Conservation (phyloP, 2,888 invertebrate species). For the Apodemia zela region DNA sequence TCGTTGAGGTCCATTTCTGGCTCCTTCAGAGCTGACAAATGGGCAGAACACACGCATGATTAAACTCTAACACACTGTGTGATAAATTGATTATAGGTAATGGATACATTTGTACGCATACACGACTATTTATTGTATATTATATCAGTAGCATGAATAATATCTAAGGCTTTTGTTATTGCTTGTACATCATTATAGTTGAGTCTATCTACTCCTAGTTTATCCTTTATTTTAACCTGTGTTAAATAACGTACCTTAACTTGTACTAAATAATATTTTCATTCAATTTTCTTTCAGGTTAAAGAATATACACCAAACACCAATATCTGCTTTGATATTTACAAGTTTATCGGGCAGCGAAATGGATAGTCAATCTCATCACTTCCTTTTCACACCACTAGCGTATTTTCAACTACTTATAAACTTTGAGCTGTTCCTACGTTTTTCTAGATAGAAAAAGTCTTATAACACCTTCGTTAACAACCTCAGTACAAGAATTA, state of each 20-base stretch:
- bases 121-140: background rate
- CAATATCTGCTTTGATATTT: no score
- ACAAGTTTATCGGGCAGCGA: no score
- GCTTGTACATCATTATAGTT: background rate
- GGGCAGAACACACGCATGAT: conserved; percentile 39
- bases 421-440: no score
- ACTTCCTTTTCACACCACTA: no score
- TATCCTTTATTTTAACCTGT: background rate
- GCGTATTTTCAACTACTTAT: no score
- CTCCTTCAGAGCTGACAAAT: conserved; percentile 43
- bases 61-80: conserved; percentile 31
- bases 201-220: background rate
- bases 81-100: conserved; percentile 20
- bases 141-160: background rate
- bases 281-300: no score
- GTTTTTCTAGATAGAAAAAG: no score
- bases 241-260: background rate
- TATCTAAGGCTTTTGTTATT: background rate
- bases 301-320: no score
- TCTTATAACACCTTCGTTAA: no score
- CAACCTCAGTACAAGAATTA: no score
- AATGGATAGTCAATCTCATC: no score
- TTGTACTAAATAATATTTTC: no score
- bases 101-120: conserved; percentile 1
- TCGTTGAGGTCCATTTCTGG: conserved; percentile 44